Base-by-base conservation (phyloP, 1,140 invertebrate species). In the Medauroidea extradentata region DNA sequence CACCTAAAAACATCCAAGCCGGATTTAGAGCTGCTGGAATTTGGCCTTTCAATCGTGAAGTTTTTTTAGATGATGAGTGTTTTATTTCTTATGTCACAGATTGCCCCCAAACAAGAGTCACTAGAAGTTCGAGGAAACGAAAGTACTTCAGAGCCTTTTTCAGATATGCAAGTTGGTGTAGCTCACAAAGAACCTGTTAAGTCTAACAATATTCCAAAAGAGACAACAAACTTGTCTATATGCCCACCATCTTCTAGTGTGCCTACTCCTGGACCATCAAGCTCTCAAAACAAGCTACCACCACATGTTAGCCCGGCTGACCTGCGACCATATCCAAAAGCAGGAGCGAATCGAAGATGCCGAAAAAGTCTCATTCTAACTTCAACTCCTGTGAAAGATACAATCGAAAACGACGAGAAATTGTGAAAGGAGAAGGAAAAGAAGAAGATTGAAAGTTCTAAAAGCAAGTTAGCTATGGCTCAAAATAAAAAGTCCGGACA, bases 1-100 rank as follows among this genome's bases (percentile, higher is more conserved):
- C 71, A 25, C 69, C 70, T 16, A 52, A 46, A 41, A 78, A 79
- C n/a, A n/a, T n/a, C n/a, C n/a, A n/a, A n/a, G n/a, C n/a, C n/a
- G n/a, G n/a, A n/a, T n/a, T 63, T 63, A 59, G 62, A 63, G 63
- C 48, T 44, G 67, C 67, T 54, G 74, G 71, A 41, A 68, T 76
- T 60, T 75, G 67, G 59, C 71, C 73, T 23, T 42, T 70, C 8
- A 73, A 75, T 63, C 57, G 59, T 38, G 50, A 69, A 61, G 62
- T 73, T 53, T 74, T 74, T 67, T 46, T 11, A 34, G 29, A 34
- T 34, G 48, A 50, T 2, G 21, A 50, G 16, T 7, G n/a, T 29
- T 8, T 24, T 3, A 24, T 19, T 8, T 23, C 48, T 27, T n/a
- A 24, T 27, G 23, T 50, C 14, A 50, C 23, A 27, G 48, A 50